phyloP scores from a whole-genome alignment of 2,888 invertebrate species.

The Adela reaumurella region DNA sequence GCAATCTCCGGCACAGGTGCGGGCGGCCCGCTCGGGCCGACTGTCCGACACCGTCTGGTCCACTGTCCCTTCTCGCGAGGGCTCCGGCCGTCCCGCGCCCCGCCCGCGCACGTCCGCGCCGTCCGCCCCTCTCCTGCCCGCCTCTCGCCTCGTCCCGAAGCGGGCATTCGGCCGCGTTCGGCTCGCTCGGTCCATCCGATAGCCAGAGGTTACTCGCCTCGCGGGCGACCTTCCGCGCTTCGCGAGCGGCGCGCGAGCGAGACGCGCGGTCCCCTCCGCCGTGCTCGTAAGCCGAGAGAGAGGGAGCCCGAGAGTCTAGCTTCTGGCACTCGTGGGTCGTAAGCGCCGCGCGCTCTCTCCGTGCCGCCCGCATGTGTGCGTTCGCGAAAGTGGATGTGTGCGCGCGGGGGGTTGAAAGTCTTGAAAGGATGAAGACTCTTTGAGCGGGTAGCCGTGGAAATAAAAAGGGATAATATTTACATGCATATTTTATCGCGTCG shows the following conservation, averaged over 20 bases:
- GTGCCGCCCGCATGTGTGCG: conserved; percentile 44
- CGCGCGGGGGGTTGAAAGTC: conserved; percentile 26
- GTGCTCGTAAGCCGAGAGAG: conserved; percentile 19
- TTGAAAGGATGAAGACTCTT: not conserved
- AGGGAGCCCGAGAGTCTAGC: conserved; percentile 20
- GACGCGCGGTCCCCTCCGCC: conserved; percentile 26
- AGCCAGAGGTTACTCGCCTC: conserved; percentile 58
- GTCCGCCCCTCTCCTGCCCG: conserved; percentile 46
- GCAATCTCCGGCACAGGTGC: conserved; percentile 38
- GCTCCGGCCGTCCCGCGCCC: conserved; percentile 40
- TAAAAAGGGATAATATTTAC: conserved; percentile 58
- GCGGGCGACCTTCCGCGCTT: conserved; percentile 20
- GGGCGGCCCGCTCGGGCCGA: conserved; percentile 56
- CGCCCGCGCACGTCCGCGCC: conserved; percentile 38
- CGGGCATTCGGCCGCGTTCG: conserved; percentile 35
- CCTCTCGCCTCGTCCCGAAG: conserved; percentile 47
- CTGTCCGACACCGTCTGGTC: conserved; percentile 56
- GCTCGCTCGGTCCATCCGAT: conserved; percentile 35
- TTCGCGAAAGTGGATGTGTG: conserved; percentile 49
- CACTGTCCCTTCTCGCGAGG: conserved; percentile 51
- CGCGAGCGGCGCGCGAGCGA: conserved; percentile 41
- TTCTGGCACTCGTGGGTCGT: conserved; percentile 53
- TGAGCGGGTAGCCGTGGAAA: conserved; percentile 48
- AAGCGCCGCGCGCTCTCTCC: conserved; percentile 30
- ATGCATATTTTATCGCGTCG: conserved; percentile 56